These are phyloP conservation scores for Sturnira hondurensis DNA, from an alignment of 2,113 vertebrate genomes.

Conservation along the genomic window DNA sequence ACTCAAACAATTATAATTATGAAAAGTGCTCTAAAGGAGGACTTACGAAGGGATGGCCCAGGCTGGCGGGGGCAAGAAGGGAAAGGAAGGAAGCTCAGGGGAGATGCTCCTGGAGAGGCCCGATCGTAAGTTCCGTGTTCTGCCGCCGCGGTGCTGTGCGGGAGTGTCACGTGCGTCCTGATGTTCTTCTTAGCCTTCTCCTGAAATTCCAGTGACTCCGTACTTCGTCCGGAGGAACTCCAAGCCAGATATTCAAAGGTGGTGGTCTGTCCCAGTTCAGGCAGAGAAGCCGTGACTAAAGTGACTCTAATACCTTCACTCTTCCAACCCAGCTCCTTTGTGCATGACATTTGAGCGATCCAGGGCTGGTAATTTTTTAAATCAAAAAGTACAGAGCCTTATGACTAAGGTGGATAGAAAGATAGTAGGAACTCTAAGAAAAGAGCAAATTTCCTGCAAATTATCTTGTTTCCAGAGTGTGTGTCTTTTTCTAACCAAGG, in stretches of 20 bases:
- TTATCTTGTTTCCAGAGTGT: background rate
- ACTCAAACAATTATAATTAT: background rate
- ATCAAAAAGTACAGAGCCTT: background rate
- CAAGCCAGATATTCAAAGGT: background rate
- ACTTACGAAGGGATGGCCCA: background rate
- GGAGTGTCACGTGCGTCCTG: accelerated
- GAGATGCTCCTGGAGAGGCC: background rate
- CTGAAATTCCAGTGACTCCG: background rate
- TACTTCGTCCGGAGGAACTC: background rate
- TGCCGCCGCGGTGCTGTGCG: background rate
- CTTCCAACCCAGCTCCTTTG: background rate
- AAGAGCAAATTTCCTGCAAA: background rate
- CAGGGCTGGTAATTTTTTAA: background rate
- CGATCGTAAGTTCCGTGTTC: background rate
- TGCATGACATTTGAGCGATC: background rate
- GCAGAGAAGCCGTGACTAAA: background rate
- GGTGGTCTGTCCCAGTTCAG: background rate
- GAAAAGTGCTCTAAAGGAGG: background rate
- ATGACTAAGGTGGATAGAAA: background rate
- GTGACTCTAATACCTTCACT: background rate
- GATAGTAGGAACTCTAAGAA: background rate
- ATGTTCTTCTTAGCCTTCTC: background rate
- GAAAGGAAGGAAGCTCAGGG: background rate
- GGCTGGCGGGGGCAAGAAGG: background rate
- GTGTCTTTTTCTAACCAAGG: background rate